Conservation (phyloP, 2,113 vertebrate species). For the Notiomystis cincta region DNA sequence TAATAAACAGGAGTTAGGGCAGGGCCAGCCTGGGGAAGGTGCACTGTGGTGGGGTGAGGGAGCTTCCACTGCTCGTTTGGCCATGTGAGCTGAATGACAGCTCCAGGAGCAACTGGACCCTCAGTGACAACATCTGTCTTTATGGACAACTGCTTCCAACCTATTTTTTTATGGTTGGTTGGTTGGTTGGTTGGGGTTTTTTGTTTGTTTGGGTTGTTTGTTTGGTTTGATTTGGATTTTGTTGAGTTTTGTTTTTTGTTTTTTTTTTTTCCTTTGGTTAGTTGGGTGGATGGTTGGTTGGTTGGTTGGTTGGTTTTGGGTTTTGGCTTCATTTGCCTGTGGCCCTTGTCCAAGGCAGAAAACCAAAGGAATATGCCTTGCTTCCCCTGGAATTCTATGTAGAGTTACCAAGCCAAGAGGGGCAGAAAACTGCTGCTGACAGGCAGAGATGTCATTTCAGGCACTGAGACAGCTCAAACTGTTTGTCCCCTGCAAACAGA, state of each 20-base stretch:
- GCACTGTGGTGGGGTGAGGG: background rate
- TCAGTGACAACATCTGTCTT: background rate
- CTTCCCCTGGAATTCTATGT: background rate
- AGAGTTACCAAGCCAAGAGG: background rate
- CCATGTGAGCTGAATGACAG: background rate
- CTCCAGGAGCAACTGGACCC: background rate
- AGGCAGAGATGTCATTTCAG: background rate
- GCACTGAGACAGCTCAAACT: background rate
- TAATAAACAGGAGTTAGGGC: background rate
- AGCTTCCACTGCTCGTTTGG: fast-evolving
- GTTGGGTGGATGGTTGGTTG: too few species aligned
- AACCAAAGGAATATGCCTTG: background rate
- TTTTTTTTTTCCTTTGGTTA: too few species aligned
- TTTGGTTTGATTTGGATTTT: too few species aligned
- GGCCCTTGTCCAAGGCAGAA: background rate
- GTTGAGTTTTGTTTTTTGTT: fast-evolving
- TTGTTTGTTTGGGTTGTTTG: too few species aligned
- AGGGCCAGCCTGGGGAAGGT: background rate
- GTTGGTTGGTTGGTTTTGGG: too few species aligned
- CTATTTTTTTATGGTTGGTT: fast-evolving
- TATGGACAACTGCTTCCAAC: background rate
- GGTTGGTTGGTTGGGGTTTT: too few species aligned
- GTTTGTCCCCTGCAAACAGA: background rate
- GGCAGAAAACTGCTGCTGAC: background rate
- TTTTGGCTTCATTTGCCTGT: background rate